Evolutionary conservation across 1,140 invertebrate species (phyloP).

Genomic region (Andricus grossulariae): DNA sequence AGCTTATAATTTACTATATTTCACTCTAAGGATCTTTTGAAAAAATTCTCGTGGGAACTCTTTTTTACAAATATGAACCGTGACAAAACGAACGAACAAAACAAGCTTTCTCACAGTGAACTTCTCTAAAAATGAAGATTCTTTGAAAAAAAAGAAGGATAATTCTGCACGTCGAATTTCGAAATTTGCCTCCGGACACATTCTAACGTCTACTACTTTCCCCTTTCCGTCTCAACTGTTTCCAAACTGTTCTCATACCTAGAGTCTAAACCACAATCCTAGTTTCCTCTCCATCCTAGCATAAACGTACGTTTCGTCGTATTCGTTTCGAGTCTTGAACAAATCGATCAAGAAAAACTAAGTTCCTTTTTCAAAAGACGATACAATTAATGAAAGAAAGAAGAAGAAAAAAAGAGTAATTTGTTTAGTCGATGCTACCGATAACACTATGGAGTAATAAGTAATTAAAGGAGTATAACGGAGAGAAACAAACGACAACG

Average conservation of each 20-base stretch:
- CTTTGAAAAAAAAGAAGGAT: slow-evolving; percentile 22
- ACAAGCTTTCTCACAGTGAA: slow-evolving; percentile 13
- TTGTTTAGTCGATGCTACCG: slow-evolving; percentile 64
- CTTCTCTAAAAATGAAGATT: background rate
- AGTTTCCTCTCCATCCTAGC: slow-evolving; percentile 5
- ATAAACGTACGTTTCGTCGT: slow-evolving; percentile 26
- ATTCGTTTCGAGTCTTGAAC: slow-evolving; percentile 20
- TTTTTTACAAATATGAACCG: slow-evolving; percentile 41
- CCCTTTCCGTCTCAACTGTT: slow-evolving; percentile 37
- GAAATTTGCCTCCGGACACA: slow-evolving; percentile 65
- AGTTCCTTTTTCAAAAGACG: slow-evolving; percentile 6
- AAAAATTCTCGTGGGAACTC: slow-evolving; percentile 31
- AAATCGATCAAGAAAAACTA: background rate
- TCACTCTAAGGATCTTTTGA: slow-evolving; percentile 44
- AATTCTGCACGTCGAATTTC: slow-evolving; percentile 49
- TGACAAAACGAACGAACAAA: background rate
- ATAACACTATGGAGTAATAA: slow-evolving; percentile 39
- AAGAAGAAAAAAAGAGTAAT: slow-evolving; percentile 51
- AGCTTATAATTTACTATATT: slow-evolving; percentile 34
- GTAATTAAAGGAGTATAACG: background rate
- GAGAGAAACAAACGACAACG: slow-evolving; percentile 10
- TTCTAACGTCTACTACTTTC: slow-evolving; percentile 60
- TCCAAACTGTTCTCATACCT: slow-evolving; percentile 7
- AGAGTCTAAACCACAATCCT: slow-evolving; percentile 13
- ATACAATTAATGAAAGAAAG: slow-evolving; percentile 45